phyloP scores from a whole-genome alignment of 2,113 vertebrate species.

The Aspiorhynchus laticeps region DNA sequence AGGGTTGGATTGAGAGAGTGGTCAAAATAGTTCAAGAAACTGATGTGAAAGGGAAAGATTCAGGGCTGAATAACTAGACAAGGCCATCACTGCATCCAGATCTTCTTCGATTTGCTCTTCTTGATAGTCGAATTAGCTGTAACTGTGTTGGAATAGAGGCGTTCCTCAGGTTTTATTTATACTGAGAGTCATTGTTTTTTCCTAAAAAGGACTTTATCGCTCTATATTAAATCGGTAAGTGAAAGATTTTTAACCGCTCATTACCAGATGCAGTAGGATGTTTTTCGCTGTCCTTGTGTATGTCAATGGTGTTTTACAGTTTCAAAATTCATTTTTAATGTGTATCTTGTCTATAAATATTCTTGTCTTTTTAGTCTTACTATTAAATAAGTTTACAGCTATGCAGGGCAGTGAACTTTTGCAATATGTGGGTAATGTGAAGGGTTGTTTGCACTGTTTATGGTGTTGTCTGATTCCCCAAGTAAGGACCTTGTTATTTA shows the following conservation, averaged over 20 bases:
- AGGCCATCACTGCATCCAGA: not conserved
- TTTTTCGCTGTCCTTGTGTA: conserved; percentile 59
- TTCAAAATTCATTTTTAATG: not conserved
- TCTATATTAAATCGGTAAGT: conserved; percentile 61
- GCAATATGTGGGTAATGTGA: not conserved
- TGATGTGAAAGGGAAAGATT: conserved; percentile 4
- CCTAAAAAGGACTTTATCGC: conserved; percentile 36
- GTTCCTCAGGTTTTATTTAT: conserved; percentile 2
- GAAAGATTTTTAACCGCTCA: conserved; percentile 32
- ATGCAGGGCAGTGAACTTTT: not conserved
- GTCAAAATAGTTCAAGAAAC: conserved; percentile 49
- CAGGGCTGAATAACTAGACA: not conserved
- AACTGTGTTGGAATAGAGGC: not conserved
- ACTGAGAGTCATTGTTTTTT: not conserved
- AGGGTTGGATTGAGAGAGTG: conserved; percentile 65
- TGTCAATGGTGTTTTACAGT: not conserved
- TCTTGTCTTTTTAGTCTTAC: not conserved
- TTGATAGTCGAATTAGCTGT: not conserved
- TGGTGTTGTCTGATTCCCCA: conserved; percentile 29
- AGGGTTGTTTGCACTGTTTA: conserved; percentile 6
- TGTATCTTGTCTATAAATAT: not conserved
- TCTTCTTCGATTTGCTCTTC: not conserved
- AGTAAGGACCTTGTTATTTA: conserved; percentile 2
- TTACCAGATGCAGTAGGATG: conserved; percentile 59
- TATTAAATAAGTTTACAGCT: conserved; percentile 14